A percentile compares a stretch with the other conserved stretches of the same genome.
Evolutionary conservation across 2,888 invertebrate species (phyloP).

Genomic region (Dicroscelio sp.): DNA sequence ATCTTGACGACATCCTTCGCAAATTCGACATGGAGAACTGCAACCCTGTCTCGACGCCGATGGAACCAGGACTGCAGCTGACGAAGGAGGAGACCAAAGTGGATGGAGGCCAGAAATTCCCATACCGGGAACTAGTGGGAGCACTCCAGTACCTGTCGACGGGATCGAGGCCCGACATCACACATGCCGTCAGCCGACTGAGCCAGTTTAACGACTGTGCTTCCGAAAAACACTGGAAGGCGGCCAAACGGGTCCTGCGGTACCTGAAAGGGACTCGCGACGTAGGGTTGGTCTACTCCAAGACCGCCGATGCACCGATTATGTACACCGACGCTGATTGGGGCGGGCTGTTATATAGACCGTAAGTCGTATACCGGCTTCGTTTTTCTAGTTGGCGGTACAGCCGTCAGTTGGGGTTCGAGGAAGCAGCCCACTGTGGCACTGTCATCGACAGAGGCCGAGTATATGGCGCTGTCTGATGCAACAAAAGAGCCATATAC

Average conservation of each 20-base stretch:
- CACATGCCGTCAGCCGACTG: neutral
- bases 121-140: neutral
- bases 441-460: conserved; percentile 1
- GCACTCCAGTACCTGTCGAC: neutral
- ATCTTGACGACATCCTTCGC: neutral
- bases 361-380: neutral
- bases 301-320: neutral
- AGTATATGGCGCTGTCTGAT: conserved; percentile 21
- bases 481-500: conserved; percentile 9
- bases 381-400: neutral
- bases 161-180: neutral
- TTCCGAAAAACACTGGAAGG: neutral
- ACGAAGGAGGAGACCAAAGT: neutral
- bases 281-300: neutral
- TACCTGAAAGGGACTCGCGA: neutral
- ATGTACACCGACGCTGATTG: conserved; percentile 9
- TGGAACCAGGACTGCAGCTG: neutral
- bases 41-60: neutral
- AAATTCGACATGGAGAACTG: neutral
- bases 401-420: neutral
- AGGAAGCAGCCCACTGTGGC: conserved; percentile 26
- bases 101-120: neutral
- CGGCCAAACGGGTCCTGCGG: neutral
- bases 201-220: neutral
- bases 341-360: neutral